A percentile compares a stretch with the other conserved stretches of the same genome.
Evolutionary conservation across 2,113 vertebrate genomes (phyloP).

Genomic region (Bos javanicus): DNA sequence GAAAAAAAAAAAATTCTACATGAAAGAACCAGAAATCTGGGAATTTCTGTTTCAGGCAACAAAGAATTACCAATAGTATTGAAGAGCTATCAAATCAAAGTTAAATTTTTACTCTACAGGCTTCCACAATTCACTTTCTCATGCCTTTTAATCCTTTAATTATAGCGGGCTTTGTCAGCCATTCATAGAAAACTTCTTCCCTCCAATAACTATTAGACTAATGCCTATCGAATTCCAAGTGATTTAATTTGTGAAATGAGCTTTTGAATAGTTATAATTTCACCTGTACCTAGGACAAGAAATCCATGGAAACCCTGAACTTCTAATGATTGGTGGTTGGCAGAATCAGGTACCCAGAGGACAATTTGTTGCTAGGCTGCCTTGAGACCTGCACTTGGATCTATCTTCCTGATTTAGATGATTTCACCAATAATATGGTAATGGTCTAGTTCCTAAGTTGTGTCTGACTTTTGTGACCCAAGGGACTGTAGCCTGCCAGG

Average conservation of each 20-base stretch:
- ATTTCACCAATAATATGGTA: background rate
- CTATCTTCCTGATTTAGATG: background rate
- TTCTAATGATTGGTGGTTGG: background rate
- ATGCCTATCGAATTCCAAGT: background rate
- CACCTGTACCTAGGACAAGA: background rate
- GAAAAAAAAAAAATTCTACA: background rate
- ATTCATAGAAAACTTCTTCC: background rate
- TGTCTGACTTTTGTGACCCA: background rate
- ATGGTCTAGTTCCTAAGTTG: background rate
- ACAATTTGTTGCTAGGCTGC: background rate
- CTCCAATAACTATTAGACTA: constrained; percentile 28
- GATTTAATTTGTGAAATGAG: background rate
- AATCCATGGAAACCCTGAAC: constrained; percentile 19
- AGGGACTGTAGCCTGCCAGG: background rate
- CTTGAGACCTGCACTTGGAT: background rate
- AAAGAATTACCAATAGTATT: background rate
- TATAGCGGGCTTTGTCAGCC: constrained; percentile 25
- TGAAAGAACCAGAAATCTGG: background rate
- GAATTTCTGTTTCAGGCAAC: background rate
- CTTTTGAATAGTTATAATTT: constrained; percentile 12
- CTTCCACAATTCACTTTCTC: background rate
- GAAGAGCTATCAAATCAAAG: background rate
- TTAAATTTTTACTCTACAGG: background rate
- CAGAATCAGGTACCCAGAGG: background rate
- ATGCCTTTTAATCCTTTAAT: constrained; percentile 27